A percentile compares a stretch with the other conserved stretches of the same genome.
Evolutionary conservation across 2,797 vertebrate species (phyloP).

Genomic region (Cynopterus sphinx): DNA sequence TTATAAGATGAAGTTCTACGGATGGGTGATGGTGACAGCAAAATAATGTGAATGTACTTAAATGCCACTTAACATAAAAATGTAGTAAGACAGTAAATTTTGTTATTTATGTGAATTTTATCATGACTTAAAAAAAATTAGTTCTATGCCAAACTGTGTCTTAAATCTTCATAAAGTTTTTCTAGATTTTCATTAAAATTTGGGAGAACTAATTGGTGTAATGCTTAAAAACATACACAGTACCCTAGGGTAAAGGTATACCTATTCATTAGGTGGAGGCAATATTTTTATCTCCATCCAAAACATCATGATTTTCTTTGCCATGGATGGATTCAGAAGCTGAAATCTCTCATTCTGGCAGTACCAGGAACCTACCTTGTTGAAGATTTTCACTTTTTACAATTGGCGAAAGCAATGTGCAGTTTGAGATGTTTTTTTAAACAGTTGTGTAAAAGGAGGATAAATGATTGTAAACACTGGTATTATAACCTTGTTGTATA

Average conservation of each 20-base stretch:
- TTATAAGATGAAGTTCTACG: background rate
- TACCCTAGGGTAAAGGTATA: background rate
- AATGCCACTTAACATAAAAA: background rate
- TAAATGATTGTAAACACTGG: background rate
- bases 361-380: background rate
- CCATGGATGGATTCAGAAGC: background rate
- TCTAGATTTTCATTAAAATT: slow-evolving; percentile 25
- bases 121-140: background rate
- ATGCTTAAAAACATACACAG: background rate
- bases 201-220: background rate
- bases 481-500: background rate
- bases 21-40: background rate
- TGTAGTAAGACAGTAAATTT: background rate
- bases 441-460: background rate
- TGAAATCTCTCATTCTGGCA: background rate
- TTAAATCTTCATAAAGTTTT: slow-evolving; percentile 18
- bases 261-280: background rate
- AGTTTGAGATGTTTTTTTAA: background rate
- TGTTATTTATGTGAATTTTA: background rate
- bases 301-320: slow-evolving; percentile 12
- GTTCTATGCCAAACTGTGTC: background rate
- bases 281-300: background rate
- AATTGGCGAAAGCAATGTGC: background rate
- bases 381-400: slow-evolving; percentile 25
- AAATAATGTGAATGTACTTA: background rate